A percentile compares a stretch with the other conserved stretches of the same genome.
Conservation (phyloP, 2,888 invertebrate genomes). For the Eilema sororculum region DNA sequence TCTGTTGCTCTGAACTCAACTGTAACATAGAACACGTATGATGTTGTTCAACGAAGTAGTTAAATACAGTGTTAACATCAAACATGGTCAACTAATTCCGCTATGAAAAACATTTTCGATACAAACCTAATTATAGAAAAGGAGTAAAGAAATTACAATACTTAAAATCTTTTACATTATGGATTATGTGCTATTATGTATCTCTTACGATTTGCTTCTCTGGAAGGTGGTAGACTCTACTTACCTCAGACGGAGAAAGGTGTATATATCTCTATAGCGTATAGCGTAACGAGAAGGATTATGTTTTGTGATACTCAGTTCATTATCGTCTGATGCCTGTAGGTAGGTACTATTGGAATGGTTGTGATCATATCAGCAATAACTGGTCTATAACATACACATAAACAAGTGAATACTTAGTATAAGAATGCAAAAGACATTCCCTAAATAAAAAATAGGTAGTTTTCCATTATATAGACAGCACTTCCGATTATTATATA, state of each 20-base stretch:
- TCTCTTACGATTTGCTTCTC: no score
- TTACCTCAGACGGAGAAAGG: neutral
- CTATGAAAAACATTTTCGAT: neutral
- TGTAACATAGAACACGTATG: conserved; percentile 8
- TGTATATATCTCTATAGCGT: no score
- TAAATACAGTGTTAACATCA: neutral
- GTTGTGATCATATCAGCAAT: neutral
- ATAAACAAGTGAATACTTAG: no score
- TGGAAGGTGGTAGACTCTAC: neutral
- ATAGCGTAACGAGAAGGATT: no score
- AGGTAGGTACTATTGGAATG: neutral
- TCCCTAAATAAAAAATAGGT: no score
- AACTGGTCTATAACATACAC: neutral
- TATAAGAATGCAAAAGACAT: no score
- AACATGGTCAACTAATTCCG: no score
- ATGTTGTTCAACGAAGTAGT: neutral
- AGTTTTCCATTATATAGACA: no score
- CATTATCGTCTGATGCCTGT: no score
- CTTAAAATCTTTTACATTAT: neutral
- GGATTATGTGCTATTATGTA: no score
- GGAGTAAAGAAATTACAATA: neutral
- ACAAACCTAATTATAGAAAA: neutral
- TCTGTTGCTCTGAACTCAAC: conserved; percentile 27
- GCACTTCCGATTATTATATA: neutral
- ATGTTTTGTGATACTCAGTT: no score